phyloP scores from a whole-genome alignment of 2,113 vertebrate species.

The Leptocoma aspasia region DNA sequence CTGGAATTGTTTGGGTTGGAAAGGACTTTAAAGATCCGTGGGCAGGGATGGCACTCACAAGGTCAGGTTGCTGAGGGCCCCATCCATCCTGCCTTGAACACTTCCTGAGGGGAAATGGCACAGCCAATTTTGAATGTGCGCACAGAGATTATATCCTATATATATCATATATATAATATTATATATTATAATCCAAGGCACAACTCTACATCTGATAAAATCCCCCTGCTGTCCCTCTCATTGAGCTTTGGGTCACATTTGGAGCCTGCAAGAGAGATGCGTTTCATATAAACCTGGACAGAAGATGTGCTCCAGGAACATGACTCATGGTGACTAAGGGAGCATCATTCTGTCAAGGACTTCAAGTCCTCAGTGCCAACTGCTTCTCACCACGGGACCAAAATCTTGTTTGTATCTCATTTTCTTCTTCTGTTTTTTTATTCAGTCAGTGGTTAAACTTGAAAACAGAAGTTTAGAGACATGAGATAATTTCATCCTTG shows the following conservation, averaged over 20 bases:
- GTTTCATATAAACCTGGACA: neutral
- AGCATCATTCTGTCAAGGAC: neutral
- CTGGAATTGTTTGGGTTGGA: neutral
- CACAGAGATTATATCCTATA: no score
- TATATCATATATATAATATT: no score
- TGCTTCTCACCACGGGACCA: neutral
- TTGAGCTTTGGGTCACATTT: neutral
- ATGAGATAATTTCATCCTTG: neutral
- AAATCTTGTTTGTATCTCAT: neutral
- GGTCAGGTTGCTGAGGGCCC: neutral
- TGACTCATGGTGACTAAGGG: neutral
- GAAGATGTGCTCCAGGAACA: rapidly evolving
- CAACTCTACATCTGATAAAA: neutral
- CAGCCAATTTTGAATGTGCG: neutral
- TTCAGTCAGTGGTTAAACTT: neutral
- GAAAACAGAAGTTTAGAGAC: neutral
- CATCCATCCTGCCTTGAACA: neutral
- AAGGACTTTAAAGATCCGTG: neutral
- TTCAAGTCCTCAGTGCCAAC: neutral
- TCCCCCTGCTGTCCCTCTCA: neutral
- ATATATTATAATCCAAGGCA: neutral
- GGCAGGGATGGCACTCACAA: neutral
- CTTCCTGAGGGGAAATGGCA: neutral
- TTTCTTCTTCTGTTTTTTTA: neutral
- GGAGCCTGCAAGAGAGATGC: neutral